A percentile compares a stretch with the other conserved stretches of the same genome.
Evolutionary conservation across 2,888 invertebrate species (phyloP).

Genomic region (Ormyrus rosae): DNA sequence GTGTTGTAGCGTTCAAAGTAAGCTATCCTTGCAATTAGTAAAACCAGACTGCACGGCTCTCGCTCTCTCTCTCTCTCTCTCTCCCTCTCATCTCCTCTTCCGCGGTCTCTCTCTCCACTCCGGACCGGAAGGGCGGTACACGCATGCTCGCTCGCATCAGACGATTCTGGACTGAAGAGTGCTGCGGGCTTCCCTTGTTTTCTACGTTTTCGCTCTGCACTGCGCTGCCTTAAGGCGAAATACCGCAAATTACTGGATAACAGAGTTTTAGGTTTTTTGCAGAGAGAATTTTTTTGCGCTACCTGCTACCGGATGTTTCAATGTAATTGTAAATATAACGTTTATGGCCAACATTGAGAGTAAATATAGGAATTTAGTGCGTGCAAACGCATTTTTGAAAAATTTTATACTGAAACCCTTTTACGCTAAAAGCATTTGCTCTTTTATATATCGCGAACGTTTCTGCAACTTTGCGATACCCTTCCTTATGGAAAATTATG

Average conservation of each 20-base stretch:
- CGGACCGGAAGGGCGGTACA: conserved; percentile 31
- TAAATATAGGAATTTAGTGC: too few species aligned
- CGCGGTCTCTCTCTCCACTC: neutral
- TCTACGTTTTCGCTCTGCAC: neutral
- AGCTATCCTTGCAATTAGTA: conserved; percentile 40
- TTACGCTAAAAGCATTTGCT: too few species aligned
- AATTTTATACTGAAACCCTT: too few species aligned
- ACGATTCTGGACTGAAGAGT: neutral
- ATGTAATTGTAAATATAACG: too few species aligned
- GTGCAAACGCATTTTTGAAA: too few species aligned
- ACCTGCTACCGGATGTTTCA: too few species aligned
- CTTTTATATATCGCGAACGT: too few species aligned
- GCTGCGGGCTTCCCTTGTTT: neutral
- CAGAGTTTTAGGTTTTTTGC: conserved; percentile 2
- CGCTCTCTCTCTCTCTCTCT: neutral
- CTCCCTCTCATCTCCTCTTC: neutral
- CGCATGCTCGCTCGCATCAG: conserved; percentile 12
- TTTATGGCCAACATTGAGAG: too few species aligned
- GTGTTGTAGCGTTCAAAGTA: conserved; percentile 24
- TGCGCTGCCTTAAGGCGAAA: neutral
- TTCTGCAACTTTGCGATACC: too few species aligned
- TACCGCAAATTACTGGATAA: conserved; percentile 29
- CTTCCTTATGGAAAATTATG: too few species aligned
- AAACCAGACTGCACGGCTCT: conserved; percentile 19
- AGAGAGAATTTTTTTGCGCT: neutral